phyloP scores from a whole-genome alignment of 1,140 invertebrate species.

The Acyrthosiphon pisum region DNA sequence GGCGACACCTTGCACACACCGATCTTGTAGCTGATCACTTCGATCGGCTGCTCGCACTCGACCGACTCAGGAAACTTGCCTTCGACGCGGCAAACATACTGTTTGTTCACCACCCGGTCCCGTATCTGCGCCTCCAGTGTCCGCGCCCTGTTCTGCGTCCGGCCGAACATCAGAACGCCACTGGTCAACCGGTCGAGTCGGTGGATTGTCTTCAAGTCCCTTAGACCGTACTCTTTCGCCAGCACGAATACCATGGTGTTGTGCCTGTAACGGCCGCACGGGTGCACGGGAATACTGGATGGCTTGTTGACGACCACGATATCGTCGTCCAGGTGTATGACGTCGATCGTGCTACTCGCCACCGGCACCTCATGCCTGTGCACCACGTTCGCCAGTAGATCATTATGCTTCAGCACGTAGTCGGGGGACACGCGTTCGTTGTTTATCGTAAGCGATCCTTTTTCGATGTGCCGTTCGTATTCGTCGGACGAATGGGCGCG shows the following conservation, averaged over 20 bases:
- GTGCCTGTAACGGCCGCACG: slow-evolving; percentile 94
- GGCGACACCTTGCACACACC: slow-evolving; percentile 91
- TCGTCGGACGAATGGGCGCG: slow-evolving; percentile 89
- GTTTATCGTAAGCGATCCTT: slow-evolving; percentile 92
- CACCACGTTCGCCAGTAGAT: slow-evolving; percentile 91
- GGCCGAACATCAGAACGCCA: slow-evolving; percentile 90
- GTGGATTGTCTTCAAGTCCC: slow-evolving; percentile 91
- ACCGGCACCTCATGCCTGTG: slow-evolving; percentile 99
- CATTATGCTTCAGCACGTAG: slow-evolving; percentile 92
- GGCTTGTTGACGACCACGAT: slow-evolving; percentile 99
- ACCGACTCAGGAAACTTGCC: slow-evolving; percentile 90
- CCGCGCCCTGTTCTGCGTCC: slow-evolving; percentile 87
- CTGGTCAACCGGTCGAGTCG: slow-evolving; percentile 92
- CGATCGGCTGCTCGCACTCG: slow-evolving; percentile 89
- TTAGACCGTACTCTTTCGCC: slow-evolving; percentile 93
- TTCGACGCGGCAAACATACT: slow-evolving; percentile 96
- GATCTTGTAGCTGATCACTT: slow-evolving; percentile 94
- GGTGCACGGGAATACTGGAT: slow-evolving; percentile 91
- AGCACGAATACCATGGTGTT: slow-evolving; percentile 96
- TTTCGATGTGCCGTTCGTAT: slow-evolving; percentile 87
- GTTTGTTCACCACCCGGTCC: slow-evolving; percentile 88
- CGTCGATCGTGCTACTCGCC: slow-evolving; percentile 88
- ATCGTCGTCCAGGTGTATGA: slow-evolving; percentile 97
- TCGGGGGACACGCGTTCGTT: slow-evolving; percentile 90
- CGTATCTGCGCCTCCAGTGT: slow-evolving; percentile 94